A percentile compares a stretch with the other conserved stretches of the same genome.
phyloP scores from a whole-genome alignment of 64 coral and sea anemone genomes.

The Hydrozoanthus tunicans region DNA sequence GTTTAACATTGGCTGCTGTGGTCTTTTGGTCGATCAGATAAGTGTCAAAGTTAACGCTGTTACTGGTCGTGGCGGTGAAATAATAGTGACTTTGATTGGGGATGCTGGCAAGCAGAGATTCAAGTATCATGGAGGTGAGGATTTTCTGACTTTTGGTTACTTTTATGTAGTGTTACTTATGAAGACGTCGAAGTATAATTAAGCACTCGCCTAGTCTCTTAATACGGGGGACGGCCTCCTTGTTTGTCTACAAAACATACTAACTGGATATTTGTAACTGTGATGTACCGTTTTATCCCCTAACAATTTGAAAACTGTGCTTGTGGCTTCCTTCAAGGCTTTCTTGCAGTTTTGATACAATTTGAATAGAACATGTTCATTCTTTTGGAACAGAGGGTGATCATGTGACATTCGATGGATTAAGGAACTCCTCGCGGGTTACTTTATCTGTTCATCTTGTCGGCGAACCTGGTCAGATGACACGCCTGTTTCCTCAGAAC shows the following conservation, averaged over 20 bases:
- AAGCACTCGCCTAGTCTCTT: too few species aligned
- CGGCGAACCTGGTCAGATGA: slow-evolving; percentile 79
- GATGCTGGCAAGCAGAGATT: slow-evolving; percentile 62
- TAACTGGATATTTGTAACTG: too few species aligned
- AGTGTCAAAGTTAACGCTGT: slow-evolving; percentile 68
- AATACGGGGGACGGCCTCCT: too few species aligned
- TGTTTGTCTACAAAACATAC: too few species aligned
- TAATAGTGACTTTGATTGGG: slow-evolving; percentile 74
- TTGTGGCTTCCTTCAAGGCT: too few species aligned
- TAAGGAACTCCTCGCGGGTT: slow-evolving; percentile 76
- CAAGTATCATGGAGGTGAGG: slow-evolving; percentile 80
- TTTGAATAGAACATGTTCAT: not conserved
- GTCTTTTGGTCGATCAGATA: slow-evolving; percentile 89
- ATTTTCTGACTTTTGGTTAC: not conserved
- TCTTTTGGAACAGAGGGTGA: slow-evolving; percentile 67
- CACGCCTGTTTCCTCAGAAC: slow-evolving; percentile 84
- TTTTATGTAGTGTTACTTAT: too few species aligned
- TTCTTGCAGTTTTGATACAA: too few species aligned
- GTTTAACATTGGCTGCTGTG: slow-evolving; percentile 85
- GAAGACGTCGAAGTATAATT: too few species aligned
- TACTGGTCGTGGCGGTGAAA: slow-evolving; percentile 76
- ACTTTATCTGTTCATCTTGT: slow-evolving; percentile 85
- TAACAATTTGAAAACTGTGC: too few species aligned
- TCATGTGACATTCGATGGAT: slow-evolving; percentile 70
- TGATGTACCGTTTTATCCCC: too few species aligned